A percentile compares a stretch with the other conserved stretches of the same genome.
Conservation (phyloP, 1,140 invertebrate genomes). For the Philotrypesis tridentata region DNA sequence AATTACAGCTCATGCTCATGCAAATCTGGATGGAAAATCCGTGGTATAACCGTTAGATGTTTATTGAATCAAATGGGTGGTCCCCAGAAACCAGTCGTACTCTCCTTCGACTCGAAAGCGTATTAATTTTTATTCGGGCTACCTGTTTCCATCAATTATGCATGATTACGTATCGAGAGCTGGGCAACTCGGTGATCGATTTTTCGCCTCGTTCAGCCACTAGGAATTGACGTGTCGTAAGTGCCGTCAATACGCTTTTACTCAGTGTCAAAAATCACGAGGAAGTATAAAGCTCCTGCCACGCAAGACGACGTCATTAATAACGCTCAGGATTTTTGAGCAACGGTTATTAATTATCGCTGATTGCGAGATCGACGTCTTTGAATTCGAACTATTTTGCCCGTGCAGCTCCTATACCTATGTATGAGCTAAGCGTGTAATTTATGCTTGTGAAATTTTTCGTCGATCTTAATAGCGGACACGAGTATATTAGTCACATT, state of each 20-base stretch:
- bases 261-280: conserved; percentile 9
- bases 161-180: conserved; percentile 1
- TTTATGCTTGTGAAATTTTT: background rate
- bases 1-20: background rate
- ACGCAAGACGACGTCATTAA: conserved; percentile 13
- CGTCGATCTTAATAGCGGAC: background rate
- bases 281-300: background rate
- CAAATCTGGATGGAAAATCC: background rate
- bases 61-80: conserved; percentile 4
- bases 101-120: background rate
- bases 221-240: conserved; percentile 9
- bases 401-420: too few relatives aligned
- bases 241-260: conserved; percentile 21
- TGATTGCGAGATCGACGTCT: conserved; percentile 2
- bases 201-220: background rate
- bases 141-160: conserved; percentile 18
- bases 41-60: background rate
- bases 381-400: background rate
- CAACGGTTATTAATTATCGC: conserved; percentile 2
- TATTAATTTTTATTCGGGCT: conserved; percentile 8
- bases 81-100: background rate
- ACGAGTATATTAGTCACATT: background rate
- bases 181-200: background rate
- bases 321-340: background rate
- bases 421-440: too few relatives aligned